Evolutionary conservation across 2,888 invertebrate species (phyloP).

Genomic region (Diarsia brunnea): DNA sequence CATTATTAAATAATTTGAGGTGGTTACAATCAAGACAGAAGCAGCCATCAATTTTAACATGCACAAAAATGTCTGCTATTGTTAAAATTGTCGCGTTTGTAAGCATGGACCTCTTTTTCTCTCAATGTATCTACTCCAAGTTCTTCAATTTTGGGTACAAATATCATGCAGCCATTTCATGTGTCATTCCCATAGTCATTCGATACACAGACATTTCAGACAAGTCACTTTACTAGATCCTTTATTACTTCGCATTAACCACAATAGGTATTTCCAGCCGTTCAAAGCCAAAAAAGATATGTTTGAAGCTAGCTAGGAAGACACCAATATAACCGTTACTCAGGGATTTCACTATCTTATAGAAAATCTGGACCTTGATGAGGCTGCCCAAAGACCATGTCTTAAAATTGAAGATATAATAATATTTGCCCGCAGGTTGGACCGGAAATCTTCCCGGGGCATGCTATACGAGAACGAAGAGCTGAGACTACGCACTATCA

Average conservation of each 20-base stretch:
- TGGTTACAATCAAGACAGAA: background rate
- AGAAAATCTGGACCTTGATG: background rate
- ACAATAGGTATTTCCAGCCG: background rate
- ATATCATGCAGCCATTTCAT: slow-evolving; percentile 48
- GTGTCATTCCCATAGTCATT: slow-evolving; percentile 46
- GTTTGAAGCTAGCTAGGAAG: background rate
- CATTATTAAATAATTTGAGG: background rate
- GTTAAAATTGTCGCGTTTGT: slow-evolving; percentile 22
- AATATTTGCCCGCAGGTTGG: slow-evolving; percentile 91
- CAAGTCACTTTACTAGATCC: slow-evolving; percentile 15
- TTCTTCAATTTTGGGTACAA: background rate
- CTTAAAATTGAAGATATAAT: slow-evolving; percentile 9
- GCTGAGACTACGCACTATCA: slow-evolving; percentile 96
- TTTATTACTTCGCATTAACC: slow-evolving; percentile 1
- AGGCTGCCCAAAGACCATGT: background rate
- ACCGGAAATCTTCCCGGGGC: slow-evolving; percentile 97
- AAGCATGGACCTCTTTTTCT: slow-evolving; percentile 35
- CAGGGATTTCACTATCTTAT: background rate
- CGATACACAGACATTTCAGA: slow-evolving; percentile 25
- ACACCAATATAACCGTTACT: background rate
- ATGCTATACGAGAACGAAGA: slow-evolving; percentile 99
- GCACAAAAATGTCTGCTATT: background rate
- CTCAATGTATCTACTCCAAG: background rate
- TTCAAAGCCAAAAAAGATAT: background rate
- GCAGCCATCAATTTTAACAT: slow-evolving; percentile 16